Conservation (phyloP, 2,797 vertebrate genomes). For the Tokudaia muenninki region DNA sequence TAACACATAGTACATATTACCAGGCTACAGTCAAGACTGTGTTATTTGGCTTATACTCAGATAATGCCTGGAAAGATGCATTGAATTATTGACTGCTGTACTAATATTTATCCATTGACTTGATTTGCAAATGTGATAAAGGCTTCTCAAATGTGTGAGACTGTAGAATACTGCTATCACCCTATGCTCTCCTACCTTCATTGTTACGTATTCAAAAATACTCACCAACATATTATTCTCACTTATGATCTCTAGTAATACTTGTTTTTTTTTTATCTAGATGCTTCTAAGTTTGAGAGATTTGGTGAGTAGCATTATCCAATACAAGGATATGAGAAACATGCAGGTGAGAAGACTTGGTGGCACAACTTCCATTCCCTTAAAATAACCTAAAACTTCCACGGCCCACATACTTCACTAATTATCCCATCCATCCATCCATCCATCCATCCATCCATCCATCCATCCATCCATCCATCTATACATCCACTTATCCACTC, state of each 20-base stretch:
- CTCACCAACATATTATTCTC: background rate
- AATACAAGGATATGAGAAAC: conserved; percentile 10
- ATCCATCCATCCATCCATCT: background rate
- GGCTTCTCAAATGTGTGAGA: background rate
- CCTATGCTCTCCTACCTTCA: background rate
- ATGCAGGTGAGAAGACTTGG: background rate
- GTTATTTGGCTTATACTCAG: background rate
- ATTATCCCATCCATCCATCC: background rate
- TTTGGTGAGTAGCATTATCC: background rate
- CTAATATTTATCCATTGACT: background rate
- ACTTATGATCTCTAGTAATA: background rate
- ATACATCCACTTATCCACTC: background rate
- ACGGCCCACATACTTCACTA: background rate
- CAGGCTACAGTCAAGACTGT: background rate
- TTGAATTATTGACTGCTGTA: background rate
- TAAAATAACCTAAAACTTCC: conserved; percentile 23
- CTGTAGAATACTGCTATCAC: background rate
- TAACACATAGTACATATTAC: background rate
- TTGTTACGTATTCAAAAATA: conserved; percentile 8
- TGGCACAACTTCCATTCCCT: background rate
- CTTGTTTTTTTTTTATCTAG: background rate
- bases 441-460: background rate
- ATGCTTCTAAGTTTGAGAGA: background rate
- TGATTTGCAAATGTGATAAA: background rate
- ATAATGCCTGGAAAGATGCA: background rate